Evolutionary conservation across 2,113 vertebrate species (phyloP).

Genomic region (Bufo gargarizans): DNA sequence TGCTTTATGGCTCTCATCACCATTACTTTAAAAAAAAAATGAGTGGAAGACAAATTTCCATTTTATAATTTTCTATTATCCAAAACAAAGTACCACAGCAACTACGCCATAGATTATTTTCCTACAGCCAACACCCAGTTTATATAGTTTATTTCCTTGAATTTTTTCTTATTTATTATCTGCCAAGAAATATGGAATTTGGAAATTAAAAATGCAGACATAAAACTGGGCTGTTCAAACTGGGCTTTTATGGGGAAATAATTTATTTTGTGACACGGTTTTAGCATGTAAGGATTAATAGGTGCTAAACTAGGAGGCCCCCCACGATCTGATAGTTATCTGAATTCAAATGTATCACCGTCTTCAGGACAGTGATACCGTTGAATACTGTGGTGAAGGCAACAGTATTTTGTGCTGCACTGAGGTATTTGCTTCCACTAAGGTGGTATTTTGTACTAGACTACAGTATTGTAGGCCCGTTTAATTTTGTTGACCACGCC

Average conservation of each 20-base stretch:
- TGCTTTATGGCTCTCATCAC: neutral
- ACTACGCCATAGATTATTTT: conserved; percentile 45
- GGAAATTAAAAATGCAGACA: conserved; percentile 32
- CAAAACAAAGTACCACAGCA: conserved; percentile 26
- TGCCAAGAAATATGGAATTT: conserved; percentile 44
- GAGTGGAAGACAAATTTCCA: conserved; percentile 3
- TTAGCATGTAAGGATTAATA: too few relatives aligned
- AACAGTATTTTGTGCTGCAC: too few relatives aligned
- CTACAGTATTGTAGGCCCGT: too few relatives aligned
- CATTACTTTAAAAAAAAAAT: neutral
- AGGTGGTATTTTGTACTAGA: too few relatives aligned
- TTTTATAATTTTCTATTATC: conserved; percentile 33
- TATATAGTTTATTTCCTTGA: conserved; percentile 43
- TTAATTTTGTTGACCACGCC: too few relatives aligned
- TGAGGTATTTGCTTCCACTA: too few relatives aligned
- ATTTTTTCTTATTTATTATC: conserved; percentile 5
- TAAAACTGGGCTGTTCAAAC: conserved; percentile 5
- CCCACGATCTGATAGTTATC: too few relatives aligned
- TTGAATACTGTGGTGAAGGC: too few relatives aligned
- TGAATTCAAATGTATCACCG: too few relatives aligned
- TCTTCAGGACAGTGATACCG: too few relatives aligned
- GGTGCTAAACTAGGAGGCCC: too few relatives aligned
- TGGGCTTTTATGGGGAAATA: neutral
- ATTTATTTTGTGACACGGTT: too few relatives aligned
- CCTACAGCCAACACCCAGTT: conserved; percentile 35